A percentile compares a stretch with the other conserved stretches of the same genome.
phyloP scores from a whole-genome alignment of 2,113 vertebrate genomes.

The Scatophagus argus region DNA sequence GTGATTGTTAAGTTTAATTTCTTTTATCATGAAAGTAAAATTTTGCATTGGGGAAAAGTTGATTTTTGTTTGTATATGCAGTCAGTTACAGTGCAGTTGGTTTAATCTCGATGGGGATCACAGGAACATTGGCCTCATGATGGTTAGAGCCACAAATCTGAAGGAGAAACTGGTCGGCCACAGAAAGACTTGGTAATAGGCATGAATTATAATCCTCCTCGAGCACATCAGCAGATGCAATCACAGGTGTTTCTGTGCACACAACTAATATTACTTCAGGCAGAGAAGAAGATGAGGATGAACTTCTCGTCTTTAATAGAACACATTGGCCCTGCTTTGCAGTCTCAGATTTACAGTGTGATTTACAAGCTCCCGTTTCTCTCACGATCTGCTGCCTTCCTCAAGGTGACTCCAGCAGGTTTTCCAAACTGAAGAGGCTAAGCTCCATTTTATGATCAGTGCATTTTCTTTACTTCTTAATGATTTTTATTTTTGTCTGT shows the following conservation, averaged over 20 bases:
- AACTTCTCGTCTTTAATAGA: conserved; percentile 40
- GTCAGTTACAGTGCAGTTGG: too few relatives aligned
- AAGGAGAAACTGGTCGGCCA: neutral
- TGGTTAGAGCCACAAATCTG: neutral
- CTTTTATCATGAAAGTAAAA: too few relatives aligned
- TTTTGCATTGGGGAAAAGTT: too few relatives aligned
- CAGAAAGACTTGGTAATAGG: neutral
- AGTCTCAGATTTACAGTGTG: conserved; percentile 57
- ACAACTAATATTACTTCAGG: conserved; percentile 1
- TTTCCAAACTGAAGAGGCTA: conserved; percentile 7
- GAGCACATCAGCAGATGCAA: conserved; percentile 6
- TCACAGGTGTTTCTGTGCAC: conserved; percentile 14
- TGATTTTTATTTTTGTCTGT: neutral
- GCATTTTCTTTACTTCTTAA: neutral
- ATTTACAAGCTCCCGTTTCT: conserved; percentile 62
- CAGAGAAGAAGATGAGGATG: conserved; percentile 12
- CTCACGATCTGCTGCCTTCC: conserved; percentile 2
- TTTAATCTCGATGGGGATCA: neutral
- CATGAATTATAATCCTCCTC: neutral
- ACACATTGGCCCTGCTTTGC: conserved; percentile 25
- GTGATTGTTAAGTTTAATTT: too few relatives aligned
- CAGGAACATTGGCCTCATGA: neutral
- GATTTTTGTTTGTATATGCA: too few relatives aligned
- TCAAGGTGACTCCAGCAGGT: conserved; percentile 61
- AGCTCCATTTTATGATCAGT: conserved; percentile 1